phyloP scores from a whole-genome alignment of 2,113 vertebrate species.

The Scolopax mira region DNA sequence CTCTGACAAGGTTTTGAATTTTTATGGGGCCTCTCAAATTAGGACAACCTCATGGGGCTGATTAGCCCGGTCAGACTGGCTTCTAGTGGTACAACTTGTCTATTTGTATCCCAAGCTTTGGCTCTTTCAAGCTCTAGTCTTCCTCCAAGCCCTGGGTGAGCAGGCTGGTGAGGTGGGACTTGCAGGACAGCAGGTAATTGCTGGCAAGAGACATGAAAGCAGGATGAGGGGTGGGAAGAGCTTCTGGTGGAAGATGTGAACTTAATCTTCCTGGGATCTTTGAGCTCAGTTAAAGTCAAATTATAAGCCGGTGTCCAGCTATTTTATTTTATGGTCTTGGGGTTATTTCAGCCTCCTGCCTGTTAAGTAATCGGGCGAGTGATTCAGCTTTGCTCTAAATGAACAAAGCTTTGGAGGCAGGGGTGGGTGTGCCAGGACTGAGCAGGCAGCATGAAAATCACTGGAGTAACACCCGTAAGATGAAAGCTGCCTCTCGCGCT shows the following conservation, averaged over 20 bases:
- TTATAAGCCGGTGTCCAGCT: constrained; percentile 32
- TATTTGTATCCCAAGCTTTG: neutral
- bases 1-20: too few species aligned
- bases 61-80: neutral
- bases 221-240: neutral
- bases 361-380: constrained; percentile 45
- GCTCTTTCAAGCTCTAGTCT: neutral
- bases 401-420: constrained; percentile 52
- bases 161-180: neutral
- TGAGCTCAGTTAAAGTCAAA: constrained; percentile 29
- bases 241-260: neutral
- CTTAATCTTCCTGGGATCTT: constrained; percentile 7
- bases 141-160: neutral
- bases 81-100: neutral
- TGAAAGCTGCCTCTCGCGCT: constrained; percentile 64
- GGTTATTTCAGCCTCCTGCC: constrained; percentile 37
- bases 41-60: neutral
- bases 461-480: constrained; percentile 61
- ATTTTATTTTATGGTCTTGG: constrained; percentile 42
- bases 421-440: constrained; percentile 57
- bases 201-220: neutral
- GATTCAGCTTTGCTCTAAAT: constrained; percentile 26
- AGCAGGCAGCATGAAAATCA: constrained; percentile 58
- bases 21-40: neutral
- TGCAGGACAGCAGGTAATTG: neutral